Base-by-base conservation (phyloP, 2,888 invertebrate genomes). In the Hoplodrina blanda region DNA sequence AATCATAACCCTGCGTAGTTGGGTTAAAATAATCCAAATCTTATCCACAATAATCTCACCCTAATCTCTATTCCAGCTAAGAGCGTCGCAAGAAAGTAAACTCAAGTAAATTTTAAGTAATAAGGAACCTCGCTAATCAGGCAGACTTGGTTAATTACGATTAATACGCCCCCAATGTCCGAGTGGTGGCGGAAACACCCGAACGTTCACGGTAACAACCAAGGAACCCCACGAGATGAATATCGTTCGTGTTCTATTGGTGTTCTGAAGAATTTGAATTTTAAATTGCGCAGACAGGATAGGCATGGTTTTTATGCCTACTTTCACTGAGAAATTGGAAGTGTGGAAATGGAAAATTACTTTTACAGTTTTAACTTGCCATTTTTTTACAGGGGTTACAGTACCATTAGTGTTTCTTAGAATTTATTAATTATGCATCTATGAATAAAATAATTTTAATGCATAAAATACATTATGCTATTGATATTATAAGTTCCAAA, bases 81-180 rank as follows among this genome's bases (percentile, higher is more conserved):
- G 88, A 90, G 91, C 90, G 89, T 88, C 91, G 80, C 90, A 90
- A 91, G 92, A 93, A 93, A 92, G 90, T 92, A 89, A 89, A 89
- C 88, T 86, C 89, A 90, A 92, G 93, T 92, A 93, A 90, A 93
- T 90, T 93, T 92, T 89, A 92, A 93, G 94, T 94, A 94, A 93
- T 94, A 94, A 94, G 93, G 91, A 89, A 85, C 84, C 85, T 85
- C 87, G 89, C 91, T 93, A 93, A 93, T 92, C 92, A 93, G 83
- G 73, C 85, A 71, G 83, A 84, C 78, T 82, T 86, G 84, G 84
- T 84, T 93, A 92, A 93, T 93, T 90, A 92, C 92, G 90, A 94
- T 92, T 91, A 91, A 92, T 90, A 88, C 85, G 86, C 82, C 87
- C 87, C 87, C 80, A 71, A 85, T 86, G 84, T 85, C 86, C 86